phyloP scores from a whole-genome alignment of 2,888 invertebrate genomes.

The Hedya salicella region DNA sequence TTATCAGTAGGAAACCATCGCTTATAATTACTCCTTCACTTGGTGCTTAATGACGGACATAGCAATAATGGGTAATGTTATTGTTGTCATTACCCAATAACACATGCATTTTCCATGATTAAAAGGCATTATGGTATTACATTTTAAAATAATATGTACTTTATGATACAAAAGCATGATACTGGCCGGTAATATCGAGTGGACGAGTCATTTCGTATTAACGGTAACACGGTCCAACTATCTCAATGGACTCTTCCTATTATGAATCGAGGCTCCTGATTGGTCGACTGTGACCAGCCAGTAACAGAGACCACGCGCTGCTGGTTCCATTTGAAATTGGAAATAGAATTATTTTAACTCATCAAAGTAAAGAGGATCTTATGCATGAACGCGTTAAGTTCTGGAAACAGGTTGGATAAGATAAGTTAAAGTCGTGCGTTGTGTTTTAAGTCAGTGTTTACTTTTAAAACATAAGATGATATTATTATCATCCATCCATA shows the following conservation, averaged over 20 bases:
- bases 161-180: constrained; percentile 25
- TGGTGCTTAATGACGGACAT: no score
- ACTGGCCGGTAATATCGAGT: constrained; percentile 46
- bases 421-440: no score
- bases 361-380: no score
- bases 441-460: no score
- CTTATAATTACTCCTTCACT: no score
- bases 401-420: no score
- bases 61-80: constrained; percentile 5
- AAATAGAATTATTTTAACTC: constrained; percentile 64
- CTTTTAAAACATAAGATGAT: no score
- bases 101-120: constrained; percentile 16
- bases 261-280: constrained; percentile 56
- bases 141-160: constrained; percentile 31
- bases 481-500: no score
- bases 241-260: constrained; percentile 61
- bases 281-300: constrained; percentile 49
- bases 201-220: constrained; percentile 47
- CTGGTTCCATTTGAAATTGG: constrained; percentile 63
- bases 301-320: constrained; percentile 49
- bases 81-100: constrained; percentile 3
- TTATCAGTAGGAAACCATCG: no score
- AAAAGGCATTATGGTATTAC: constrained; percentile 31
- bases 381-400: no score
- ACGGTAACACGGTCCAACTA: constrained; percentile 57